Evolutionary conservation across 1,140 invertebrate species (phyloP), one percentile per base, ranked within the genome.

Genomic region (Ditylenchus dipsaci): DNA sequence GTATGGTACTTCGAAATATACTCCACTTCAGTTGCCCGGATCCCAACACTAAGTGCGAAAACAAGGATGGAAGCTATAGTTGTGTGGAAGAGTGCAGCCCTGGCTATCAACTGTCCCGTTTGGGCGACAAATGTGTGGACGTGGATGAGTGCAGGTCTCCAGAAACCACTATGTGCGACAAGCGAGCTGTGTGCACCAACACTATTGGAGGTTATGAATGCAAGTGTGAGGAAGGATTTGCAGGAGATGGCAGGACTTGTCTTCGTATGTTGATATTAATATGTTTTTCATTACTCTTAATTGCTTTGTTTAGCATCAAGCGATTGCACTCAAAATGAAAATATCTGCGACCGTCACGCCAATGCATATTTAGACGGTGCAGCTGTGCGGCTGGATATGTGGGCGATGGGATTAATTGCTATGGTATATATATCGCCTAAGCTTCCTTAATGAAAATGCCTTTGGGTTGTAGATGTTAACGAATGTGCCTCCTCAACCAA

Each of bases 121-220:
- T 27, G 19, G 64, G 29, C 17, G 33, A 21, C 17, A 66, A 71
- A 17, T 78, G 78, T 30, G 61, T 59, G 13, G 92, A 94, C 86
- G 87, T 93, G 63, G 88, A 94, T 84, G 91, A 95, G 85, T 93
- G 92, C 47, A 11, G 8, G n/a, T 23, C 21, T 56, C 21, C 53
- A 9, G 21, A 75, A 63, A 26, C 21, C 15, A 42, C 56, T 43
- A 43, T 21, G 17, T 77, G 77, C 43, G 75, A 80, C 49, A 49
- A 57, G 5, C 63, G 77, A 43, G 78, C 78, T 1, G 68, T 63
- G 8, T 82, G 81, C 67, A 60, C 62, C 30, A 79, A 82, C 66
- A 79, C 69, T 9, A 30, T 60, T 17, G 81, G 79, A 33, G 67
- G 67, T 15, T 83, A 76, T 63, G 63, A 71, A 23, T 82, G 80